phyloP scores from a whole-genome alignment of 2,888 invertebrate species.

The Yponomeuta plumbellus region DNA sequence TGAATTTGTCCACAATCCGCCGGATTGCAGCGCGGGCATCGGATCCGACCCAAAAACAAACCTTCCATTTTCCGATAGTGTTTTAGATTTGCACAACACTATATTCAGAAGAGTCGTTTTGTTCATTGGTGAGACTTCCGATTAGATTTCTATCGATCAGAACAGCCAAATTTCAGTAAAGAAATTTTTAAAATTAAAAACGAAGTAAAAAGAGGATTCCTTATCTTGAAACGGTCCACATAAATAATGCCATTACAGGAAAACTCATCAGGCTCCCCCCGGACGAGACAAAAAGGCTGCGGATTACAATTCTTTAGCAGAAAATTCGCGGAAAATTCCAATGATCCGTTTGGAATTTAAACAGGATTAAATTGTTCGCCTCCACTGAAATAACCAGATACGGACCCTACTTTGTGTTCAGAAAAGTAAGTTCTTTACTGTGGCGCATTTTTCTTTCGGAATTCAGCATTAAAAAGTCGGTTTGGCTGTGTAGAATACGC shows the following conservation, averaged over 20 bases:
- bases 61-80: conserved; percentile 56
- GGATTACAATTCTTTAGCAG: conserved; percentile 20
- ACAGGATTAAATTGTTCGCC: conserved; percentile 17
- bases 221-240: neutral
- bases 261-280: conserved; percentile 14
- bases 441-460: neutral
- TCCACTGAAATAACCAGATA: neutral
- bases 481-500: neutral
- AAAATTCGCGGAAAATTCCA: conserved; percentile 15
- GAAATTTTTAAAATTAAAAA: too few relatives aligned
- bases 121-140: conserved; percentile 3
- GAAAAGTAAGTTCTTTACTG: neutral
- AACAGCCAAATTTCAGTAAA: too few relatives aligned
- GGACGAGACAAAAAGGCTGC: conserved; percentile 15
- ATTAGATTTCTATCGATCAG: conserved; percentile 5
- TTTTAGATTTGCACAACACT: conserved; percentile 38
- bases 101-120: conserved; percentile 20
- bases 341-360: conserved; percentile 17
- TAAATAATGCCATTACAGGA: conserved; percentile 5
- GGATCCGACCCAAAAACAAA: conserved; percentile 47
- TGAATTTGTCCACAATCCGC: conserved; percentile 70
- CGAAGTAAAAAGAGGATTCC: too few relatives aligned
- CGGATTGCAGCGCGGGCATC: conserved; percentile 46
- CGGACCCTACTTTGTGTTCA: neutral
- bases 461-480: neutral